Percentiles rank a stretch among this genome's conserved stretches.
Conservation (phyloP, 2,797 vertebrate species). For the Pangasius mekongensis region DNA sequence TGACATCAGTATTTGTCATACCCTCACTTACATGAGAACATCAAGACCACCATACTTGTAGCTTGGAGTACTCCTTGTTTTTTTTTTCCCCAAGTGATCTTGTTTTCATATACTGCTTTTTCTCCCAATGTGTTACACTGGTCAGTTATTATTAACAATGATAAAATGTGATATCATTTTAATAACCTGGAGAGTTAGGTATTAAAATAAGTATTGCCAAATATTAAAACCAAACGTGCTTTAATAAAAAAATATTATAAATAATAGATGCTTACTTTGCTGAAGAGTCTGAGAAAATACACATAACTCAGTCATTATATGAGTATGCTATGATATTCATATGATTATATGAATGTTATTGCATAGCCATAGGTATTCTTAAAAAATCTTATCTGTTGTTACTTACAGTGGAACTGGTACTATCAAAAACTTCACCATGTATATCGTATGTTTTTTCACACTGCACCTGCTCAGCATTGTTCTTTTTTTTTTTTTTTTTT, state of each 20-base stretch:
- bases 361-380: background rate
- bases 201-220: background rate
- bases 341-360: background rate
- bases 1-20: background rate
- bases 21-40: background rate
- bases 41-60: background rate
- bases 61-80: background rate
- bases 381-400: background rate
- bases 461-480: background rate
- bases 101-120: background rate
- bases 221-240: background rate
- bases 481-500: background rate
- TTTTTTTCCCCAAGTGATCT: background rate
- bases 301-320: background rate
- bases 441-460: background rate
- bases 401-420: background rate
- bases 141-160: background rate
- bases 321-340: background rate
- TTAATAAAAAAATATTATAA: background rate
- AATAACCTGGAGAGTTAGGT: background rate
- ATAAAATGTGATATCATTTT: background rate
- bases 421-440: background rate
- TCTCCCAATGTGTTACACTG: background rate
- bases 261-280: background rate
- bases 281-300: background rate